Evolutionary conservation across 2,113 vertebrate genomes (phyloP).

Genomic region (Coturnix japonica): DNA sequence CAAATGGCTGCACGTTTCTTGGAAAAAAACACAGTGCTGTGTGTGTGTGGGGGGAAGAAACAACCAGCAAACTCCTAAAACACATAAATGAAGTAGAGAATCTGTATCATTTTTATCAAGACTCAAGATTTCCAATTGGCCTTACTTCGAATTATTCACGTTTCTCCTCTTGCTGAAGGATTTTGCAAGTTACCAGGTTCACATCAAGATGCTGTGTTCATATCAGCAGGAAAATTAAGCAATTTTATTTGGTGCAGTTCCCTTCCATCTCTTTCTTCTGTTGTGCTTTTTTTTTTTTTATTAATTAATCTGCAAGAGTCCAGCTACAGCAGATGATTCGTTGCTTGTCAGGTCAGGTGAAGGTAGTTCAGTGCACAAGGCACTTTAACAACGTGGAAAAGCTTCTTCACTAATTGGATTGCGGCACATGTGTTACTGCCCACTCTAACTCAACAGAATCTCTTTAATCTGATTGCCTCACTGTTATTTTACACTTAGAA

Average conservation of each 20-base stretch:
- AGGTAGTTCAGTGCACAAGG: slow-evolving; percentile 3
- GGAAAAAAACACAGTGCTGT: not conserved
- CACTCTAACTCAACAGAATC: slow-evolving; percentile 19
- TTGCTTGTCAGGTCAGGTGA: slow-evolving; percentile 43
- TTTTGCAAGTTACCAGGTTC: not conserved
- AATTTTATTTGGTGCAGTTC: not conserved
- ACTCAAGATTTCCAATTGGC: not conserved
- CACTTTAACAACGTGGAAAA: slow-evolving; percentile 37
- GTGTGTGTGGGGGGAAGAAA: not conserved
- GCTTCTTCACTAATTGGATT: slow-evolving; percentile 55
- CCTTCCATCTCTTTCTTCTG: slow-evolving; percentile 15
- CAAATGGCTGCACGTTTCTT: not conserved
- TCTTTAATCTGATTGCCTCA: slow-evolving; percentile 39
- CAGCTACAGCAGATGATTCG: slow-evolving; percentile 15
- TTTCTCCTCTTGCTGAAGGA: not conserved
- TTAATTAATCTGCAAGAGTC: slow-evolving; percentile 55
- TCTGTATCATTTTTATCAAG: not conserved
- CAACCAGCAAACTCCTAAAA: not conserved
- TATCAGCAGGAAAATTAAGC: slow-evolving; percentile 12
- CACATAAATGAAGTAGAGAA: not conserved
- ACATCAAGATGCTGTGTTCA: not conserved
- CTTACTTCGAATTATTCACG: not conserved
- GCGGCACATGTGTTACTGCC: slow-evolving; percentile 1
- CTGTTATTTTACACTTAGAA: slow-evolving; percentile 15
- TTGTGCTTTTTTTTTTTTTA: not conserved